Base-by-base conservation (phyloP, 2,888 invertebrate species). In the Lasioglossum leucozonium region DNA sequence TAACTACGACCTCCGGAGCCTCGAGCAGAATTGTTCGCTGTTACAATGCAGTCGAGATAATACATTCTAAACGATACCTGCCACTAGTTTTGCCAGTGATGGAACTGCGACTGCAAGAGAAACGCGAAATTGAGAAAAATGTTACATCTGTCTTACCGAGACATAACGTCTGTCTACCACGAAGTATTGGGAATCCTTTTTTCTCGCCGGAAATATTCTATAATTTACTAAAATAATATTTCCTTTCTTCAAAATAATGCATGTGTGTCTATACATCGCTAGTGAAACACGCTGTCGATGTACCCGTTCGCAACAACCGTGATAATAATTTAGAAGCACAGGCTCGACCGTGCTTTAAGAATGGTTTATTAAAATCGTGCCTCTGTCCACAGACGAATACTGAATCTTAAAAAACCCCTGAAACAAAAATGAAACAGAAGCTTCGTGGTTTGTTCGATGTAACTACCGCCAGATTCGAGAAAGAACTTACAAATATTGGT, bases 181-280 rank as follows among this genome's bases (percentile, higher is more conserved):
- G 55, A n/a, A 55, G n/a, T 11, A n/a, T 55, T 4, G n/a, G n/a
- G n/a, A 55, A 55, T 55, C 11, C 55, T 2, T 30, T 55, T 30
- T 72, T 40, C 44, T 62, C 55, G 26, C 26, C 11, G 65, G 67
- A 71, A 78, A 80, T 80, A 85, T 77, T 67, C 58, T 71, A 72
- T 34, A 74, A 69, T 69, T 78, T 67, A 47, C 22, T 40, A 75
- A 81, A 62, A 78, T 81, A 85, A 81, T 79, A 79, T 85, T 72
- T 58, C n/a, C n/a, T 40, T 72, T 69, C 47, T 58, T 77, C 47
- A 51, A 76, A 77, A 69, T 84, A 51, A 69, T 74, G 58, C 51
- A n/a, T 44, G 75, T 84, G 76, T 67, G 34, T 34, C 22, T 77
- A 65, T 72, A 62, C 44, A 42, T 80, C 10, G 22, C 51, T 22